These are phyloP conservation scores for Pediacus dermestoides DNA, from an alignment of 2,888 invertebrate species.

Conservation along the genomic window DNA sequence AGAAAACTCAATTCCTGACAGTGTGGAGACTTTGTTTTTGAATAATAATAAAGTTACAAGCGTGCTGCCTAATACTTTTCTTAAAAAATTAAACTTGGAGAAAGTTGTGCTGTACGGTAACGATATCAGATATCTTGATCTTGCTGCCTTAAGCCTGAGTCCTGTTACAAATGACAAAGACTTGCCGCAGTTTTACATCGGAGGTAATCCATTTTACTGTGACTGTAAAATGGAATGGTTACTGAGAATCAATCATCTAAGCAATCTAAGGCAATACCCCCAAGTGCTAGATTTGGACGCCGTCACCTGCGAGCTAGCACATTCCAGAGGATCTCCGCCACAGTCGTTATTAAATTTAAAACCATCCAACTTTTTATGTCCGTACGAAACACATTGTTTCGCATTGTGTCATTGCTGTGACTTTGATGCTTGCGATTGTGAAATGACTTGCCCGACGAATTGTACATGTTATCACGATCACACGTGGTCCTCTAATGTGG, in stretches of 20 bases:
- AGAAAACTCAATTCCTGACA: conserved; percentile 68
- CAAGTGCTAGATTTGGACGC: conserved; percentile 76
- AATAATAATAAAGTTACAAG: conserved; percentile 71
- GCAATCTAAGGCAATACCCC: conserved; percentile 69
- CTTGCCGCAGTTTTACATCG: conserved; percentile 74
- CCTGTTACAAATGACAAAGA: conserved; percentile 64
- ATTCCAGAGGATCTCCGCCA: conserved; percentile 59
- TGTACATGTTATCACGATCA: conserved; percentile 86
- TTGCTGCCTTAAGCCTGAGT: conserved; percentile 67
- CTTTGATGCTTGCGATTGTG: conserved; percentile 87
- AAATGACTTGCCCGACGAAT: conserved; percentile 84
- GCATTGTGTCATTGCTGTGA: conserved; percentile 86
- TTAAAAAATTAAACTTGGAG: conserved; percentile 66
- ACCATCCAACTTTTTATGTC: conserved; percentile 75
- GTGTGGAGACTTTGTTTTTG: conserved; percentile 66
- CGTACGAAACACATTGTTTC: conserved; percentile 79
- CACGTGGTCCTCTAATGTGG: conserved; percentile 80
- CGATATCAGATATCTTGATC: conserved; percentile 67
- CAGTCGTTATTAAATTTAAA: conserved; percentile 66
- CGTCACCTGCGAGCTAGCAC: conserved; percentile 73
- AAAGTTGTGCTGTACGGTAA: conserved; percentile 76
- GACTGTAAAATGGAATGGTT: conserved; percentile 88
- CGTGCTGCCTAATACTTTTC: conserved; percentile 68
- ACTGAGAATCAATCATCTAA: conserved; percentile 72
- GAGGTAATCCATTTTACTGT: conserved; percentile 79